Percentiles rank a stretch among this genome's conserved stretches.
Conservation (phyloP, 1,140 invertebrate species). For the Schlechtendalia chinensis region DNA sequence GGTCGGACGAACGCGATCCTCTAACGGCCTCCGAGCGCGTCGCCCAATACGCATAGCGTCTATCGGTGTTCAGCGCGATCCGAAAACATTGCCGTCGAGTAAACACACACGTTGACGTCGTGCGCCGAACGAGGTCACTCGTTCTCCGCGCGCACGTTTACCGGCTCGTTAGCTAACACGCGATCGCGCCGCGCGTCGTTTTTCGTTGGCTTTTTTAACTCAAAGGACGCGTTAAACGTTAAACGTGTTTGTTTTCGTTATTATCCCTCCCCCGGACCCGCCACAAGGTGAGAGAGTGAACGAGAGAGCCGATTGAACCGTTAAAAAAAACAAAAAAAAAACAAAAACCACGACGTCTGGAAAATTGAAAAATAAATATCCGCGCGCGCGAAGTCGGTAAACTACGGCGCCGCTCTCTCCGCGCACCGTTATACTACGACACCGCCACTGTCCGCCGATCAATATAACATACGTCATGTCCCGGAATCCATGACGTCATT, state of each 20-base stretch:
- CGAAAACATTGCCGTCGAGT: too few relatives aligned
- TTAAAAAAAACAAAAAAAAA: too few relatives aligned
- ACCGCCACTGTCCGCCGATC: slow-evolving; percentile 35
- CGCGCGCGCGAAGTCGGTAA: background rate
- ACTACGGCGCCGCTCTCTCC: background rate
- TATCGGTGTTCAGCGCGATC: too few relatives aligned
- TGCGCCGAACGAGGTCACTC: too few relatives aligned
- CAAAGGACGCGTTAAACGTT: slow-evolving; percentile 34
- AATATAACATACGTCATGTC: slow-evolving; percentile 49
- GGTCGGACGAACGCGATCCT: too few relatives aligned
- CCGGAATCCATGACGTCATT: slow-evolving; percentile 45
- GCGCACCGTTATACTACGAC: background rate
- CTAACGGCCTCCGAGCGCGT: too few relatives aligned
- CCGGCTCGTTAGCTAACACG: too few relatives aligned
- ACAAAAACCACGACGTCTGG: slow-evolving; percentile 6
- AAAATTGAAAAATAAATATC: slow-evolving; percentile 32
- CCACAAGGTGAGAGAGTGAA: background rate
- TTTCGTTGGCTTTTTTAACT: too few relatives aligned
- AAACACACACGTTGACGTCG: too few relatives aligned
- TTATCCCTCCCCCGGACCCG: background rate
- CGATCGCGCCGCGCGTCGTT: too few relatives aligned
- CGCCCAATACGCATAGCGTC: too few relatives aligned
- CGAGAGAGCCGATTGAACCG: background rate
- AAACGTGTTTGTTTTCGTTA: background rate
- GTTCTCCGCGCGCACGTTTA: too few relatives aligned